Base-by-base conservation (phyloP, 1,140 invertebrate genomes). In the Eupeodes corollae region DNA sequence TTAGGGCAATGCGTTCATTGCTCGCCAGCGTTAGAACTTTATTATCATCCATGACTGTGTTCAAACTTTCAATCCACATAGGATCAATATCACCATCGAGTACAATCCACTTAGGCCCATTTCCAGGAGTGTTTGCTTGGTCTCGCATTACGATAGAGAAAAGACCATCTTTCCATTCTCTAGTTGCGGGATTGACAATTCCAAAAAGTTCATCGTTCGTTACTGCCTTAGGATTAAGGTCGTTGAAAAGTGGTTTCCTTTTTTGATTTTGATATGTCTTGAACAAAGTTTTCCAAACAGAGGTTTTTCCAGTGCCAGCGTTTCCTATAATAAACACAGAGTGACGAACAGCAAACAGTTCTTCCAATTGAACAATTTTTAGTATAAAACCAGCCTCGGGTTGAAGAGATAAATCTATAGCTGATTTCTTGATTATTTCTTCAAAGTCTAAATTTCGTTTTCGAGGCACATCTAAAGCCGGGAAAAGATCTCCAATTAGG, bases 51-150 rank as follows among this genome's bases (percentile, higher is more conserved):
- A 88, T 87, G 2, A 88, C 73, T 6, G 84, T 86, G 58, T 95
- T 95, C 0, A 94, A 73, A 5, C 87, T 91, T 71, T 94, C 90
- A 57, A 94, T 94, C 91, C 90, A 94, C 88, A 93, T 93, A 1
- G 91, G 91, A 77, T 95, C 91, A 61, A 95, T 93, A 62, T 96
- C 91, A 41, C 92, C 91, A 68, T 97, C 93, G 26, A 96, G 75
- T 5, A 97, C 83, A 56, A 97, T 91, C 93, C 93, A 97, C 67
- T 93, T 93, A 0, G 90, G 88, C 11, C 86, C 85, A 12, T 44
- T 54, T 1, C 83, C 83, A 1, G 77, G 69, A 75, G 88, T 77
- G 67, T 93, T 92, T 1, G 84, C 88, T 73, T 93, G 86, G 62
- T 95, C 91, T 59, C 91, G 74, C 84, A 96, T 93, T 31, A 94